These are phyloP conservation scores for Parnassius glacialis DNA, from an alignment of 2,888 invertebrate species.

Conservation along the genomic window DNA sequence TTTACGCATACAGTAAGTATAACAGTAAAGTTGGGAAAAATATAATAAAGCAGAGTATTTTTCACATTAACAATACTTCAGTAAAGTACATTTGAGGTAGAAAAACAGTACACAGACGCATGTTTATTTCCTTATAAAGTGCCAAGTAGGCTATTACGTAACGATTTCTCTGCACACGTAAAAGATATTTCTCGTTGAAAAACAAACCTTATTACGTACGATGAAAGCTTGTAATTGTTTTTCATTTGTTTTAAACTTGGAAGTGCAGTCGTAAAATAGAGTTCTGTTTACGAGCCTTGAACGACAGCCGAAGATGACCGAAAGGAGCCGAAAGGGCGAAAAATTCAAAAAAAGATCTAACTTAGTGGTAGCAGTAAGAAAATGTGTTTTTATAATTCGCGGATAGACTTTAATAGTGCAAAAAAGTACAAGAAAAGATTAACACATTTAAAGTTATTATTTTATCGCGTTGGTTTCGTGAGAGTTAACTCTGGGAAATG, in stretches of 20 bases:
- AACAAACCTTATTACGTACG: slow-evolving; percentile 36
- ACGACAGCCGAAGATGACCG: slow-evolving; percentile 60
- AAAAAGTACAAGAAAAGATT: no score
- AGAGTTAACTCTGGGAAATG: no score
- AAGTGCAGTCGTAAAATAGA: slow-evolving; percentile 61
- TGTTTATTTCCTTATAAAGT: slow-evolving; percentile 63
- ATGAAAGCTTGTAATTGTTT: slow-evolving; percentile 20
- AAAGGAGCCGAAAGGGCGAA: slow-evolving; percentile 46
- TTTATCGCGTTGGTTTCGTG: no score
- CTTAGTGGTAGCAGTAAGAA: background rate
- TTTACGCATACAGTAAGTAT: no score
- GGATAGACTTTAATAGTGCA: no score
- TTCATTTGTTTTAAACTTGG: slow-evolving; percentile 37
- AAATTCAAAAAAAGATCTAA: slow-evolving; percentile 23
- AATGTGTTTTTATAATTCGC: background rate
- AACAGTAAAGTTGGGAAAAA: no score
- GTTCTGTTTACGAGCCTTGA: slow-evolving; percentile 56
- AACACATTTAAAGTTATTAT: no score
- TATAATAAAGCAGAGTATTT: background rate
- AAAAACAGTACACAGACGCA: slow-evolving; percentile 33
- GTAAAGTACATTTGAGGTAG: slow-evolving; percentile 28
- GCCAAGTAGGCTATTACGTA: slow-evolving; percentile 60
- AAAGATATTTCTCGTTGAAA: slow-evolving; percentile 34
- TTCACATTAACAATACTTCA: slow-evolving; percentile 3
- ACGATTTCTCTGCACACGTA: slow-evolving; percentile 47